These are phyloP conservation scores for Riparia riparia DNA, from an alignment of 2,113 vertebrate genomes.

Conservation along the genomic window DNA sequence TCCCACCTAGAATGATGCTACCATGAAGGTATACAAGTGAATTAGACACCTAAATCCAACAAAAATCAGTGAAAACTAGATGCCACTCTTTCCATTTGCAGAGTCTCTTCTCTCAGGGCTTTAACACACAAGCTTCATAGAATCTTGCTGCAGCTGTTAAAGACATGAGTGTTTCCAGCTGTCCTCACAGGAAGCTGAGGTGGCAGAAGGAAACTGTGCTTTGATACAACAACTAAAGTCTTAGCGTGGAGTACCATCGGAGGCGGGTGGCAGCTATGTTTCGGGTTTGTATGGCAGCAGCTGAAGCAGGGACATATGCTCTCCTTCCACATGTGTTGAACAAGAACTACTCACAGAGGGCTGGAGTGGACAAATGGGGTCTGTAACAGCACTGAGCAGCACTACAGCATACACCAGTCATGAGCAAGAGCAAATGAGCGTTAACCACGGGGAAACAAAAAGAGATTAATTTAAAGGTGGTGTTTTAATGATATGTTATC, in stretches of 20 bases:
- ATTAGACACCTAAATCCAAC: neutral
- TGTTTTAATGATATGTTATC: neutral
- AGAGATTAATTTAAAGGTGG: neutral
- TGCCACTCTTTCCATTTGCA: neutral
- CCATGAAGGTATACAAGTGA: neutral
- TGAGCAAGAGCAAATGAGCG: neutral
- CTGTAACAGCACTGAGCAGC: neutral
- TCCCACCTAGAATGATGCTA: neutral
- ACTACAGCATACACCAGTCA: neutral
- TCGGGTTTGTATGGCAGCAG: neutral
- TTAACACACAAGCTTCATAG: neutral
- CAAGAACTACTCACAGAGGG: neutral
- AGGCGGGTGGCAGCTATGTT: conserved; percentile 22
- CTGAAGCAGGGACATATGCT: conserved; percentile 8
- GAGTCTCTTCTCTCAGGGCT: neutral
- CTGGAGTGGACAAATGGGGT: neutral
- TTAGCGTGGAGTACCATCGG: neutral
- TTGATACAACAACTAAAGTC: neutral
- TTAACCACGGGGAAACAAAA: conserved; percentile 12
- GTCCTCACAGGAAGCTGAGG: conserved; percentile 16
- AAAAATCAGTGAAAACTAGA: neutral
- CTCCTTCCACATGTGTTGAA: neutral
- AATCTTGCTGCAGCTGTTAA: conserved; percentile 43
- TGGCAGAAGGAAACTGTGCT: neutral
- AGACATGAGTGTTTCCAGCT: conserved; percentile 19